These are phyloP conservation scores for Penelope pileata DNA, from an alignment of 2,113 vertebrate species.

Conservation along the genomic window DNA sequence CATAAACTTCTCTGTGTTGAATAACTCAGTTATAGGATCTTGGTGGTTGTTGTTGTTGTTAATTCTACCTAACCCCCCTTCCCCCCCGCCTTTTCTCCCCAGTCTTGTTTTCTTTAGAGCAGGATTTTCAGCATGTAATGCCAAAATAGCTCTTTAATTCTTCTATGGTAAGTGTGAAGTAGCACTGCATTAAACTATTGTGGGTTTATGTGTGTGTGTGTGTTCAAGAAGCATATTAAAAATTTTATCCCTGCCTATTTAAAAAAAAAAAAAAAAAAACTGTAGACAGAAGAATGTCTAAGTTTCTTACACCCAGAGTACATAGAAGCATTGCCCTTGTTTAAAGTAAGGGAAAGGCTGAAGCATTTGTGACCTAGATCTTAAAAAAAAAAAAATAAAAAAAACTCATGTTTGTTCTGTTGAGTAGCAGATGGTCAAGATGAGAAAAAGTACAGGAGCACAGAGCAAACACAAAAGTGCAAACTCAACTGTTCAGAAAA, in stretches of 20 bases:
- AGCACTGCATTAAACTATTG: background rate
- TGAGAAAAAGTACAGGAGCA: background rate
- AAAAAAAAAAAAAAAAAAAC: background rate
- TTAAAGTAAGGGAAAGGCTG: background rate
- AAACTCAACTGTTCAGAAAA: background rate
- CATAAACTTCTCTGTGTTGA: background rate
- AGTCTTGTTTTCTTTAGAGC: background rate
- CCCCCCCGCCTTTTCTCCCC: no score
- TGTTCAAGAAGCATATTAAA: background rate
- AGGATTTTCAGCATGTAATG: background rate
- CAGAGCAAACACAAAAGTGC: background rate
- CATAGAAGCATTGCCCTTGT: background rate
- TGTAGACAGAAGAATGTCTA: background rate
- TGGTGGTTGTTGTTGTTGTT: background rate
- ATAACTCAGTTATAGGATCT: background rate
- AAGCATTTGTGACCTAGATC: background rate
- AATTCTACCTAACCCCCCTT: no score
- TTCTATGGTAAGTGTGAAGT: background rate
- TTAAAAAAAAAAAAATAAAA: background rate
- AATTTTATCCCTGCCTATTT: background rate
- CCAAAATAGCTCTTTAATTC: background rate
- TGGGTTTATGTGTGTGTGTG: background rate
- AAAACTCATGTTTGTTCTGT: background rate
- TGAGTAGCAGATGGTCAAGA: background rate
- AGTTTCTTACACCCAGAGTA: background rate